phyloP scores from a whole-genome alignment of 2,797 vertebrate species.

The Crocodylus rhombifer region DNA sequence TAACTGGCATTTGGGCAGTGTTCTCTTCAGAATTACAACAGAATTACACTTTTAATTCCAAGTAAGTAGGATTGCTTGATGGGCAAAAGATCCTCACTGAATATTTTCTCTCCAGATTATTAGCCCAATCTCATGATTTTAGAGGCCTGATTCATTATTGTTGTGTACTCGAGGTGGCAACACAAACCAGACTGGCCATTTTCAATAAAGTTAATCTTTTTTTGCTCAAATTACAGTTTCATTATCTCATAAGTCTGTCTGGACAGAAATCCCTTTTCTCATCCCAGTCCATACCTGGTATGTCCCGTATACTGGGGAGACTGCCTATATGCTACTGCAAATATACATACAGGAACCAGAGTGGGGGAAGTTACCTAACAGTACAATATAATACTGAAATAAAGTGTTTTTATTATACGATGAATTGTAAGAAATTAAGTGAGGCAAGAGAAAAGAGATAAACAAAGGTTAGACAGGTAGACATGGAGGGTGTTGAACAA shows the following conservation, averaged over 20 bases:
- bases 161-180: not conserved
- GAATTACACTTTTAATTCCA: too few relatives aligned
- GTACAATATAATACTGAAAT: not conserved
- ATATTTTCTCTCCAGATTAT: not conserved
- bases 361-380: not conserved
- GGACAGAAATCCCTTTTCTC: not conserved
- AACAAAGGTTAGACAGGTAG: not conserved
- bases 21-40: too few relatives aligned
- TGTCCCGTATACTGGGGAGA: not conserved
- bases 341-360: not conserved
- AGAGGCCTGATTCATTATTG: not conserved
- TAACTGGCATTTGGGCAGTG: too few relatives aligned
- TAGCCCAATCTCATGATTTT: not conserved
- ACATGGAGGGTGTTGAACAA: not conserved
- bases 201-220: not conserved
- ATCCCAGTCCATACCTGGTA: too few relatives aligned
- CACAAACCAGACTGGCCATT: not conserved
- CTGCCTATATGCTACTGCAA: conserved; percentile 6
- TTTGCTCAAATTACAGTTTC: not conserved
- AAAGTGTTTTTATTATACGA: conserved; percentile 3
- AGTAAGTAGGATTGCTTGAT: too few relatives aligned
- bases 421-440: not conserved
- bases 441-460: not conserved
- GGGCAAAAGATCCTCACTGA: too few relatives aligned
- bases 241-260: not conserved